These are phyloP conservation scores for Phlogophora meticulosa DNA, from an alignment of 2,888 invertebrate genomes.

Conservation along the genomic window DNA sequence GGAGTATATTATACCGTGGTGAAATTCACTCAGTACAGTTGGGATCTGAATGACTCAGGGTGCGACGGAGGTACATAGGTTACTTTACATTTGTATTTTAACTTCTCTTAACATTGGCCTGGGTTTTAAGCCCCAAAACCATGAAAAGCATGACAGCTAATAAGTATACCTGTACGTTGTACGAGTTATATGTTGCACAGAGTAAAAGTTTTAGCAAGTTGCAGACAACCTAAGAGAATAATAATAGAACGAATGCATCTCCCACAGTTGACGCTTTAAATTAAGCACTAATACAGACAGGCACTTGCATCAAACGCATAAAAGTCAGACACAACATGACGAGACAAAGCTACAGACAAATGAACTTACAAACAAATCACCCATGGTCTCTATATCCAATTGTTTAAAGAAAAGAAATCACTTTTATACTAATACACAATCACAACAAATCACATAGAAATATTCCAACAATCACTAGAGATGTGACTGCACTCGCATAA, in stretches of 20 bases:
- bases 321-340: constrained; percentile 24
- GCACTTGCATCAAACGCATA: constrained; percentile 4
- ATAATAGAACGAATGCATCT: constrained; percentile 23
- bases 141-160: neutral
- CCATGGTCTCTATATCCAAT: constrained; percentile 65
- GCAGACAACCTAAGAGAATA: neutral
- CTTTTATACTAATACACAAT: constrained; percentile 32
- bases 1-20: neutral
- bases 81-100: too few species aligned
- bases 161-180: too few species aligned
- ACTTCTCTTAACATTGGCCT: too few species aligned
- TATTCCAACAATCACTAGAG: constrained; percentile 32
- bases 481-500: constrained; percentile 54
- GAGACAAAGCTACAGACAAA: neutral
- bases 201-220: neutral
- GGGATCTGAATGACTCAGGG: too few species aligned
- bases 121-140: neutral
- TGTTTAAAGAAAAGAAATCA: constrained; percentile 7
- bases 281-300: constrained; percentile 20
- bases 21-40: too few species aligned
- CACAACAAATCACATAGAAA: constrained; percentile 36
- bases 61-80: too few species aligned
- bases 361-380: constrained; percentile 77
- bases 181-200: neutral
- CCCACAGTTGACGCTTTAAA: constrained; percentile 20